Evolutionary conservation across 2,888 invertebrate species (phyloP), one percentile per base, ranked within the genome.

Genomic region (Drosophila histrio): DNA sequence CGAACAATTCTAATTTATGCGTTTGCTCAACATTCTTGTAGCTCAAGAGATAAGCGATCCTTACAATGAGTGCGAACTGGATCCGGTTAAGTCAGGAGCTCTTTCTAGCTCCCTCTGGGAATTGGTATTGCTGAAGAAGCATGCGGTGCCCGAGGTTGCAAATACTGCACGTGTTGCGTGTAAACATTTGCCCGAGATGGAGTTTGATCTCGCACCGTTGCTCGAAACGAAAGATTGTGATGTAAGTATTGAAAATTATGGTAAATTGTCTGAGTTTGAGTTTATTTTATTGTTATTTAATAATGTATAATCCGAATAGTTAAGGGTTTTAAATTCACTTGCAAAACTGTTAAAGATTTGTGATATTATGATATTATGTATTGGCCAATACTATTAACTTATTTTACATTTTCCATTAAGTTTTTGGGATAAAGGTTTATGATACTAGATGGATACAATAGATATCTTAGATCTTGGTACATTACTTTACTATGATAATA

Each of bases 91-190:
- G 84, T 95, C 97, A 7, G 94, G 95, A 77, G 99, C 99, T 0
- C 92, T 97, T 4, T 94, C 96, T 68, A 98, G 98, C 88, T 97
- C 96, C 46, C 93, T 99, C 57, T 99, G 99, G 99, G 99, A 99
- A 93, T 93, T 98, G 65, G 94, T 95, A 79, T 94, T 96, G 9
- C 92, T 98, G 70, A 95, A 96, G 89, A 93, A 93, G 72, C 97
- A 97, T 90, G 93, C 94, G 9, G 88, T 95, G 77, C 96, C 97
- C 3, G 93, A 93, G 64, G 95, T 97, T 7, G 94, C 95, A 15
- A 93, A 93, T 44, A 95, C 95, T 0, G 97, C 97, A 0, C 90
- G 93, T 73, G 95, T 96, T 76, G 94, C 97, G 50, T 93, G 94
- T 50, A 93, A 94, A 49, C 94, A 94, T 1, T 88, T 96, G 38